Conservation (phyloP, 2,888 invertebrate species). For the Drosophila rubida region DNA sequence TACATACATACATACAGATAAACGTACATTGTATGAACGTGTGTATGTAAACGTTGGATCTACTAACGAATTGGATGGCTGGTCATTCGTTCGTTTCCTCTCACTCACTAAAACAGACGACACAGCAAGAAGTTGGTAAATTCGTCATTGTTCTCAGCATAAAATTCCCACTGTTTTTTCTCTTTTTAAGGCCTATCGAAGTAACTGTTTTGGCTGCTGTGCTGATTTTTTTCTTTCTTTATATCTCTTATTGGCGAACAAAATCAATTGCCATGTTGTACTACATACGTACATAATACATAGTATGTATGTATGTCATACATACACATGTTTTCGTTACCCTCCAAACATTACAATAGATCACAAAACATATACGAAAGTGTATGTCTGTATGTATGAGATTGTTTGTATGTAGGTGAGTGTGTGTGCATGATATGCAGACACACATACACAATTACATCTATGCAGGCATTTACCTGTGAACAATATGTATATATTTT, state of each 20-base stretch:
- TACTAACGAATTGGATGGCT: slow-evolving; percentile 13
- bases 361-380: slow-evolving; percentile 12
- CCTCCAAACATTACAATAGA: slow-evolving; percentile 36
- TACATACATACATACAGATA: slow-evolving; percentile 9
- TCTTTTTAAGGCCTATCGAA: slow-evolving; percentile 19
- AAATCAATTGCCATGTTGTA: slow-evolving; percentile 46
- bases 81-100: background rate
- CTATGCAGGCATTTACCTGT: slow-evolving; percentile 46
- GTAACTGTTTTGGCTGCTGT: slow-evolving; percentile 15
- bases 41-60: slow-evolving; percentile 12
- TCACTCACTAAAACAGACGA: background rate
- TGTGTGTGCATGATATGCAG: slow-evolving; percentile 13
- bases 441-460: slow-evolving; percentile 32
- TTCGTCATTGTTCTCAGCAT: slow-evolving; percentile 14
- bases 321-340: slow-evolving; percentile 37
- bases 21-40: slow-evolving; percentile 1
- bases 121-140: slow-evolving; percentile 1
- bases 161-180: slow-evolving; percentile 14
- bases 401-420: background rate
- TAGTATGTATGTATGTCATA: slow-evolving; percentile 5
- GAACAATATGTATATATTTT: slow-evolving; percentile 32
- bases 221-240: slow-evolving; percentile 34
- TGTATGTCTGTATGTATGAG: background rate
- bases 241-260: slow-evolving; percentile 10
- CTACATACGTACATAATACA: slow-evolving; percentile 20